Percentiles rank a stretch among this genome's conserved stretches.
These are phyloP conservation scores for Chrysemys picta DNA, from an alignment of 2,113 vertebrate genomes.

Conservation along the genomic window DNA sequence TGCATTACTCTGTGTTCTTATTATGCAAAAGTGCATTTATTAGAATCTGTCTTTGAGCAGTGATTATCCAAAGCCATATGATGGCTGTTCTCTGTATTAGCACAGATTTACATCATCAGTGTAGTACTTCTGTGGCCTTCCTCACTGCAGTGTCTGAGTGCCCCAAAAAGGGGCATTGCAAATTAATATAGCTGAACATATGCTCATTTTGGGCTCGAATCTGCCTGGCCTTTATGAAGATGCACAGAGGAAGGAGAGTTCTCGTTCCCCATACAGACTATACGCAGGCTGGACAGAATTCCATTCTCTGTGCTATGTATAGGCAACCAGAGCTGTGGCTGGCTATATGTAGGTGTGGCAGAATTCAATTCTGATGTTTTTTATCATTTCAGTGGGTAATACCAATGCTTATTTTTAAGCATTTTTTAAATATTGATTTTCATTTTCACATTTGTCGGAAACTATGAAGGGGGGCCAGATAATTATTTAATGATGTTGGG, in stretches of 20 bases:
- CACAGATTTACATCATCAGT: neutral
- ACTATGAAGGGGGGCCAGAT: neutral
- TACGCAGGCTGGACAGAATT: neutral
- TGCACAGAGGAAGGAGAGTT: neutral
- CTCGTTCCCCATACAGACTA: neutral
- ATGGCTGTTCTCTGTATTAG: neutral
- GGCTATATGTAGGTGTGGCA: neutral
- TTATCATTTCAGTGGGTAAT: neutral
- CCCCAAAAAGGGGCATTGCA: accelerated
- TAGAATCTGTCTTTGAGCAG: neutral
- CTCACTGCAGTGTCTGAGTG: neutral
- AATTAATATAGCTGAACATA: neutral
- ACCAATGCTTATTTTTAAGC: neutral
- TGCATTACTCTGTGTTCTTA: neutral
- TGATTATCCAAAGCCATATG: neutral
- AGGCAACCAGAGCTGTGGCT: neutral
- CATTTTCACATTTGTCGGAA: neutral
- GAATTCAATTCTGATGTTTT: neutral
- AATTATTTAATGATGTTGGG: neutral
- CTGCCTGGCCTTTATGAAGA: neutral
- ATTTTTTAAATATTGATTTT: neutral
- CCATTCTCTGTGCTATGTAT: neutral
- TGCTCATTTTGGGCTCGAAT: neutral
- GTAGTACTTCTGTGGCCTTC: neutral
- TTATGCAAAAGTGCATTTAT: neutral